Percentiles rank a stretch among this genome's conserved stretches.
These are phyloP conservation scores for Takifugu bimaculatus DNA, from an alignment of 2,113 vertebrate genomes.

Conservation along the genomic window DNA sequence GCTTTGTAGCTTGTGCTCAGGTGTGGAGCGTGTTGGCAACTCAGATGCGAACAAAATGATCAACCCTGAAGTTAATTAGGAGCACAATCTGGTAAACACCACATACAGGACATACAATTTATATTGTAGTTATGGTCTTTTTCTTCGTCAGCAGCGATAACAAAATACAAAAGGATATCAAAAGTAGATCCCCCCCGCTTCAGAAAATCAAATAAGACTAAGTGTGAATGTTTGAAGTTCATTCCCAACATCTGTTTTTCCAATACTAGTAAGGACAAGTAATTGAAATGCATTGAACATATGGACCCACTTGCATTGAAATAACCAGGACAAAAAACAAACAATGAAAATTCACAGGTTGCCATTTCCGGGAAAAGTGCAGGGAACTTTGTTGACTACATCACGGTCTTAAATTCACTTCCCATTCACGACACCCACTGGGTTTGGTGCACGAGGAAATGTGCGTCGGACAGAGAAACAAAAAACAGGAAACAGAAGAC, in stretches of 20 bases:
- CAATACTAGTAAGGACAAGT: slow-evolving; percentile 31
- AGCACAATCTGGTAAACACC: slow-evolving; percentile 36
- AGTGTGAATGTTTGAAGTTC: slow-evolving; percentile 10
- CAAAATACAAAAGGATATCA: slow-evolving; percentile 55
- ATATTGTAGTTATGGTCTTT: slow-evolving; percentile 42
- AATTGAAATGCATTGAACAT: slow-evolving; percentile 57
- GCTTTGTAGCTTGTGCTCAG: slow-evolving; percentile 53
- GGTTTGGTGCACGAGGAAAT: slow-evolving; percentile 14
- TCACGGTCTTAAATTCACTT: slow-evolving; percentile 54
- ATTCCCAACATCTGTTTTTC: slow-evolving; percentile 14
- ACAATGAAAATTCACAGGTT: slow-evolving; percentile 38
- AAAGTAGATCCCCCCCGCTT: slow-evolving; percentile 43
- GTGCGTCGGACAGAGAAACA: slow-evolving; percentile 25
- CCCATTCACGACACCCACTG: slow-evolving; percentile 9
- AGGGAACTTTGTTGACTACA: slow-evolving; percentile 46
- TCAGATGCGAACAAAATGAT: slow-evolving; percentile 4
- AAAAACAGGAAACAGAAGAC: slow-evolving; percentile 44
- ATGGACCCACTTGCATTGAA: slow-evolving; percentile 49
- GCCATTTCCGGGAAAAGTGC: slow-evolving; percentile 61
- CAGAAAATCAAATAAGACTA: slow-evolving; percentile 45
- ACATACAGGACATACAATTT: slow-evolving; percentile 36
- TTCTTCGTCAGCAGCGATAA: slow-evolving; percentile 65
- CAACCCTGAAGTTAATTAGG: slow-evolving; percentile 19
- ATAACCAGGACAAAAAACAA: slow-evolving; percentile 23
- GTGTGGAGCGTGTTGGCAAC: background rate